These are phyloP conservation scores for Pseudococcus viburni DNA, from an alignment of 2,888 invertebrate genomes.

Conservation along the genomic window DNA sequence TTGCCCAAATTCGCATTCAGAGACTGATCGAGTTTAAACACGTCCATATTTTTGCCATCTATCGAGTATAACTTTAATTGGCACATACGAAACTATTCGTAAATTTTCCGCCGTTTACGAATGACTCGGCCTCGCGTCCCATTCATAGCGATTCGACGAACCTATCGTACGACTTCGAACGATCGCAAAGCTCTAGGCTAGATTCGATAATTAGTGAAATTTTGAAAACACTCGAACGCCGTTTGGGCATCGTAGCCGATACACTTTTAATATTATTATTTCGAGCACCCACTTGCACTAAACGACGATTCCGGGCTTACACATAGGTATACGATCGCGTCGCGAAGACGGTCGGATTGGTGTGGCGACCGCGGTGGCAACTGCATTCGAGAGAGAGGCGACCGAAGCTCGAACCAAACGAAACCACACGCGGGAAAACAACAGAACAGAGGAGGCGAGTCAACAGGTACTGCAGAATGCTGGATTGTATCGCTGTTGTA, in stretches of 20 bases:
- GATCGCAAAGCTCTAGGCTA: not conserved
- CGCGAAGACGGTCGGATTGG: constrained; percentile 42
- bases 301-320: constrained; percentile 12
- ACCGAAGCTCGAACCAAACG: constrained; percentile 40
- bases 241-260: constrained; percentile 4
- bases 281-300: constrained; percentile 42
- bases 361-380: constrained; percentile 48
- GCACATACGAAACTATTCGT: constrained; percentile 60
- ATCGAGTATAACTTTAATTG: constrained; percentile 62
- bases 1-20: constrained; percentile 77
- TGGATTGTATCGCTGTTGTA: constrained; percentile 65
- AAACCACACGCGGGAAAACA: constrained; percentile 60
- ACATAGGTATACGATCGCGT: constrained; percentile 25
- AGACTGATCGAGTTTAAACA: constrained; percentile 80
- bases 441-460: constrained; percentile 58
- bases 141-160: constrained; percentile 33
- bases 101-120: constrained; percentile 51
- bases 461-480: constrained; percentile 66
- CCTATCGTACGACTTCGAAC: not conserved
- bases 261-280: not conserved
- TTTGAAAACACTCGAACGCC: constrained; percentile 24
- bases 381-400: constrained; percentile 47
- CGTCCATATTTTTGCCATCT: constrained; percentile 76
- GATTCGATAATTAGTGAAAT: not conserved
- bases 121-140: constrained; percentile 11